phyloP scores from a whole-genome alignment of 2,888 invertebrate genomes.

The Limnephilus auricula region DNA sequence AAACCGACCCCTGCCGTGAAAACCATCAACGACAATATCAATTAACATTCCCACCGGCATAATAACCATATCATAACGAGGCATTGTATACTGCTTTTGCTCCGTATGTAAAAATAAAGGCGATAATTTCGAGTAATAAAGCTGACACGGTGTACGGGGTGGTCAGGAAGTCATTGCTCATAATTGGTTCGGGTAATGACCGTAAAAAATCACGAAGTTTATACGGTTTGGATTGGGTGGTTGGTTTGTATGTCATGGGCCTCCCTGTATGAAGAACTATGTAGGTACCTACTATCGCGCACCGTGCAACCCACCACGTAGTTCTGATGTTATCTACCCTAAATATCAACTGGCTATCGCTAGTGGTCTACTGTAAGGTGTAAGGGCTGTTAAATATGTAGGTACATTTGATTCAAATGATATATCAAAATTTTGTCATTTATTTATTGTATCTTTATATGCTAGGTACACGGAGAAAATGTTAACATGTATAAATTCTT shows the following conservation, averaged over 20 bases:
- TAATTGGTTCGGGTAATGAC: conserved; percentile 64
- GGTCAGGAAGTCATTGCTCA: conserved; percentile 63
- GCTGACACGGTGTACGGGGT: conserved; percentile 42
- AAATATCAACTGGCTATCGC: not conserved
- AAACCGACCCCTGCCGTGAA: not conserved
- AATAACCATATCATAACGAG: not conserved
- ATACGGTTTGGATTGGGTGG: conserved; percentile 35
- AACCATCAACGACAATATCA: not conserved
- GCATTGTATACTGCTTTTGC: conserved; percentile 17
- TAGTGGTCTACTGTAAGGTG: not conserved
- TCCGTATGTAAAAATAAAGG: conserved; percentile 15
- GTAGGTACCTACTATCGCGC: not conserved
- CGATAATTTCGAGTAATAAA: conserved; percentile 59
- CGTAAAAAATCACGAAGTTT: conserved; percentile 64
- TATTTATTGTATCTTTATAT: too few species aligned
- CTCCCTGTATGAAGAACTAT: conserved; percentile 24
- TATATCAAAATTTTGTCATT: too few species aligned
- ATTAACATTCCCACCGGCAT: not conserved
- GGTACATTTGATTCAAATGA: too few species aligned
- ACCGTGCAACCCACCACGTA: not conserved
- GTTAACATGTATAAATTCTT: too few species aligned
- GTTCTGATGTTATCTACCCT: not conserved
- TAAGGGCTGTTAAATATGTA: not conserved
- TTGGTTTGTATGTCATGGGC: conserved; percentile 46
- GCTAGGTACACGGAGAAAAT: too few species aligned